A percentile compares a stretch with the other conserved stretches of the same genome.
Conservation (phyloP, 2,797 vertebrate genomes). For the Acanthurus lineatus region DNA sequence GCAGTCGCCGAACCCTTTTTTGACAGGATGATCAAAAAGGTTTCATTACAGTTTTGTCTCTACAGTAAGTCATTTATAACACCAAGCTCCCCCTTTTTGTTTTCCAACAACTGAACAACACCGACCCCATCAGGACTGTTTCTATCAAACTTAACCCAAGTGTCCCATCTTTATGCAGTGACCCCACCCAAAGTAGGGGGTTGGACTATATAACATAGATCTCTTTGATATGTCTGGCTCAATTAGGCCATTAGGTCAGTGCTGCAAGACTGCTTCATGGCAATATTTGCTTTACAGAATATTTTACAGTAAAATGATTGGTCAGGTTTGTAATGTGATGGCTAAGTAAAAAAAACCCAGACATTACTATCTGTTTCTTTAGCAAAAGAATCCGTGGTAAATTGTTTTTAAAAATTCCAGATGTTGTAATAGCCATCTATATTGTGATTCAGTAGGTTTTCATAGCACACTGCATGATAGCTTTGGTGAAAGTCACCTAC, state of each 20-base stretch:
- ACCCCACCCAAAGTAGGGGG: conserved; percentile 68
- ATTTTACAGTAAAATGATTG: neutral
- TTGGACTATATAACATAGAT: conserved; percentile 38
- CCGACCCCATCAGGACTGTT: conserved; percentile 22
- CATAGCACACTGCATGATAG: neutral
- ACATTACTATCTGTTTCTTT: neutral
- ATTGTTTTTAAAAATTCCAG: neutral
- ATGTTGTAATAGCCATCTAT: neutral
- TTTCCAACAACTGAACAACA: conserved; percentile 23
- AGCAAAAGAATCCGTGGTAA: neutral
- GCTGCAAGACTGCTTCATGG: neutral
- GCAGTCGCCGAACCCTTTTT: conserved; percentile 20
- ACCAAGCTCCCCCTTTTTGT: conserved; percentile 16
- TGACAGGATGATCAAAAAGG: conserved; percentile 22
- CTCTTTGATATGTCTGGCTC: neutral
- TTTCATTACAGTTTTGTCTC: neutral
- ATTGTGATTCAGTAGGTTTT: neutral
- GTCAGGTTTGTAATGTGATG: neutral
- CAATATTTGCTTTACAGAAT: neutral
- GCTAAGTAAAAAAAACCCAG: conserved; percentile 9
- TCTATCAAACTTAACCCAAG: conserved; percentile 28
- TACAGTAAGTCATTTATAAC: conserved; percentile 23
- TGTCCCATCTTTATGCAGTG: conserved; percentile 48
- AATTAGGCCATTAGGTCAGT: conserved; percentile 43
- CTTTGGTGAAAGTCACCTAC: neutral